Conservation (phyloP, 2,113 vertebrate genomes). For the Petromus typicus region DNA sequence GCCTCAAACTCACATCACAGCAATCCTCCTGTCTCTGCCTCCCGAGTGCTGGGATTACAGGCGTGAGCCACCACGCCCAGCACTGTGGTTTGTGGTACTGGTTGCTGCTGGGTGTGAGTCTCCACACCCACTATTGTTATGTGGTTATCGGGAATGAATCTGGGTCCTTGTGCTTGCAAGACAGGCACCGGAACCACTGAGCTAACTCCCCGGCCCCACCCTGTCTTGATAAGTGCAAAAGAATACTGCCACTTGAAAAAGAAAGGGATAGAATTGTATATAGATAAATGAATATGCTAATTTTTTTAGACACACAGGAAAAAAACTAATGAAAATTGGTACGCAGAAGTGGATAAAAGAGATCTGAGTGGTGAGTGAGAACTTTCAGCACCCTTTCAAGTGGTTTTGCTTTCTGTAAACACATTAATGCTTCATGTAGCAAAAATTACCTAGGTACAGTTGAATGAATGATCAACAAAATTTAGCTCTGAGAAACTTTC, state of each 20-base stretch:
- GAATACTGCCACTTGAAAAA: neutral
- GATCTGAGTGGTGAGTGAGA: neutral
- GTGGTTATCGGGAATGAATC: too few relatives aligned
- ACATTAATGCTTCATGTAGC: neutral
- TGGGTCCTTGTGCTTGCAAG: too few relatives aligned
- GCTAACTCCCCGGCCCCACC: too few relatives aligned
- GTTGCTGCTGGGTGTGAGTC: too few relatives aligned
- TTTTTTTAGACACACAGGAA: neutral
- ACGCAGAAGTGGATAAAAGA: neutral
- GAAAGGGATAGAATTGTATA: neutral
- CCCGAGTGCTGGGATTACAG: too few relatives aligned
- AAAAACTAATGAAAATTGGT: neutral
- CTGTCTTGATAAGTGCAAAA: neutral
- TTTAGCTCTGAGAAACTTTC: neutral
- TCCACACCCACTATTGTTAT: too few relatives aligned
- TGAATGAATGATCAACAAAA: neutral
- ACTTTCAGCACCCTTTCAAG: neutral
- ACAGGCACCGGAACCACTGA: too few relatives aligned
- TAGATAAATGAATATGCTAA: neutral
- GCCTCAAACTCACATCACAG: too few relatives aligned
- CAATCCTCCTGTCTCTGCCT: too few relatives aligned
- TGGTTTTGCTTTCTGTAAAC: neutral
- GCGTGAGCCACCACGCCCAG: too few relatives aligned
- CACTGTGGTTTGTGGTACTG: too few relatives aligned
- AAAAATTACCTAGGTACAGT: neutral